Percentiles rank a stretch among this genome's conserved stretches.
These are phyloP conservation scores for Caenorhabditis sp. DNA, from an alignment of 2,888 invertebrate species.

Conservation along the genomic window DNA sequence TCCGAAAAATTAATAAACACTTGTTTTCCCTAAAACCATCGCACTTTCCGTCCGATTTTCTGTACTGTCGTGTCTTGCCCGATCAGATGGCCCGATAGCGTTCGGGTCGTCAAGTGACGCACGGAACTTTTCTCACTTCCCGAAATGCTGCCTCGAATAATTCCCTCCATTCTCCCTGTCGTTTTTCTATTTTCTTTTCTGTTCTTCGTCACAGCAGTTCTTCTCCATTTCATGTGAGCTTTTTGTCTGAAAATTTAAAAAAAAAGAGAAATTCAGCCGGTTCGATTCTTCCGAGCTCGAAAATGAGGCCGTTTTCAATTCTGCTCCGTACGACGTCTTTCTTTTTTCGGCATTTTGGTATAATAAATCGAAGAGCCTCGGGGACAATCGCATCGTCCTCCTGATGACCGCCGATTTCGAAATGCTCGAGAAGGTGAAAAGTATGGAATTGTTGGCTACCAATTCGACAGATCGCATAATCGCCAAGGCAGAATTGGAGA, in stretches of 20 bases:
- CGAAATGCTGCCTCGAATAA: conserved; percentile 49
- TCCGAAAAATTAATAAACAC: conserved; percentile 9
- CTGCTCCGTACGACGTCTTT: conserved; percentile 49
- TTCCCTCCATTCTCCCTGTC: conserved; percentile 42
- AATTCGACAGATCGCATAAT: conserved; percentile 25
- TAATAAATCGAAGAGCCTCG: conserved; percentile 50
- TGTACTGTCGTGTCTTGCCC: conserved; percentile 3
- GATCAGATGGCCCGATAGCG: conserved; percentile 6
- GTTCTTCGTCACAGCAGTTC: conserved; percentile 41
- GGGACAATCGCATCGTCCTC: conserved; percentile 35
- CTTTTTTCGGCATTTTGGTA: conserved; percentile 48
- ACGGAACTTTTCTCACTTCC: background rate
- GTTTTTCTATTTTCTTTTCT: conserved; percentile 44
- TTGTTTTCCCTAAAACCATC: background rate
- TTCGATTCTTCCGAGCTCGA: conserved; percentile 27
- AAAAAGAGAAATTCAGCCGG: conserved; percentile 9
- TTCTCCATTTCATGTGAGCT: conserved; percentile 52
- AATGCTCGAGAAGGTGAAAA: conserved; percentile 23
- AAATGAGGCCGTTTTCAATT: conserved; percentile 26
- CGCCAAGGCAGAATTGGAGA: conserved; percentile 24
- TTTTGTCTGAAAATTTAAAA: background rate
- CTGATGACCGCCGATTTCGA: conserved; percentile 54
- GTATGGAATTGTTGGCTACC: conserved; percentile 23
- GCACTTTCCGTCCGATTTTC: conserved; percentile 1
- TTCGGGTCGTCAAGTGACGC: background rate